These are phyloP conservation scores for Dasyornis broadbenti DNA, from an alignment of 2,113 vertebrate genomes.

Conservation along the genomic window DNA sequence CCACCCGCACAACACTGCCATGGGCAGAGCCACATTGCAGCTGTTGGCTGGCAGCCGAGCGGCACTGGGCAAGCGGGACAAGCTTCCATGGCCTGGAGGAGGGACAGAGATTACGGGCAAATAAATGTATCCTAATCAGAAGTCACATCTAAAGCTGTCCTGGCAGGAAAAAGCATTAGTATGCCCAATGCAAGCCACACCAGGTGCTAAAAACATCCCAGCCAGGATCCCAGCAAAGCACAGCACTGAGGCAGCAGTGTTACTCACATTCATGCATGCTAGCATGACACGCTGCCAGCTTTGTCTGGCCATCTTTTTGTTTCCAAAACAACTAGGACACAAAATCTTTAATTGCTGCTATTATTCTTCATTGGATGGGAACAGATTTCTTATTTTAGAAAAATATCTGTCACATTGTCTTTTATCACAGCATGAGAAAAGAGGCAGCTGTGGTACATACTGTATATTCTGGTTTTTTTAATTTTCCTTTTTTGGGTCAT, in stretches of 20 bases:
- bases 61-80: not conserved
- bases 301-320: not conserved
- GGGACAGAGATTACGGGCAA: not conserved
- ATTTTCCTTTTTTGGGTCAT: not conserved
- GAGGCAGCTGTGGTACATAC: not conserved
- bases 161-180: not conserved
- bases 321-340: constrained; percentile 1
- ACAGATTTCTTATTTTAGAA: not conserved
- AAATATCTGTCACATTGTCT: not conserved
- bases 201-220: not conserved
- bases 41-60: accelerated
- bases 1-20: not conserved
- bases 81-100: not conserved
- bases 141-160: not conserved
- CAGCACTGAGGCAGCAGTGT: accelerated
- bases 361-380: not conserved
- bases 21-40: not conserved
- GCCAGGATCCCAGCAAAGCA: not conserved
- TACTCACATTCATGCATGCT: not conserved
- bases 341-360: not conserved
- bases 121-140: not conserved
- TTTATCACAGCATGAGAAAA: not conserved
- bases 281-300: accelerated
- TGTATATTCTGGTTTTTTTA: not conserved
- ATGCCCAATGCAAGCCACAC: not conserved